A percentile compares a stretch with the other conserved stretches of the same genome.
Conservation (phyloP, 2,113 vertebrate species). For the Ictalurus furcatus region DNA sequence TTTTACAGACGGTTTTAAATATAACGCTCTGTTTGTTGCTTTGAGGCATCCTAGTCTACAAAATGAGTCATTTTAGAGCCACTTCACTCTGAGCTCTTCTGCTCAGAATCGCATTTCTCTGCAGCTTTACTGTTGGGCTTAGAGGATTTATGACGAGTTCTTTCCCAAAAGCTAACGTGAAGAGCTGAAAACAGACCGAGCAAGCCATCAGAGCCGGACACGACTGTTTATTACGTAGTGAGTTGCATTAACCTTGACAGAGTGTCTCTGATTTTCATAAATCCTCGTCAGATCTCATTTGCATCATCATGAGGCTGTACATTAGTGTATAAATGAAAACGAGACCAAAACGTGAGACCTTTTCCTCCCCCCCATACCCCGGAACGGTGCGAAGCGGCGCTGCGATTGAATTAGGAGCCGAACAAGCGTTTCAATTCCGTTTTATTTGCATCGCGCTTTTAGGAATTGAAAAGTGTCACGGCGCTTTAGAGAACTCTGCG, state of each 20-base stretch:
- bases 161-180: neutral
- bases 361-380: too few species aligned
- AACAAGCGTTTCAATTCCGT: slow-evolving; percentile 4
- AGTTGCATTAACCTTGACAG: slow-evolving; percentile 34
- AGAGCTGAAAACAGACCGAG: slow-evolving; percentile 12
- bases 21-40: neutral
- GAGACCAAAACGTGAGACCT: neutral
- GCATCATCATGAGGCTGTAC: slow-evolving; percentile 3
- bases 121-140: neutral
- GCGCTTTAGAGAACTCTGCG: too few species aligned
- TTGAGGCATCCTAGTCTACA: neutral
- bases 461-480: too few species aligned
- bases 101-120: neutral
- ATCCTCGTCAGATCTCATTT: slow-evolving; percentile 23
- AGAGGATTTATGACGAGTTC: neutral
- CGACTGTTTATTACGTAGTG: neutral
- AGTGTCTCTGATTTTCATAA: neutral
- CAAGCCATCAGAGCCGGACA: slow-evolving; percentile 17
- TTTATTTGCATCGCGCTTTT: neutral
- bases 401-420: slow-evolving; percentile 11
- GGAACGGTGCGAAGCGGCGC: too few species aligned
- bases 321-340: neutral
- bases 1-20: neutral
- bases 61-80: neutral
- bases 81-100: neutral